Percentiles rank a stretch among this genome's conserved stretches.
Conservation (phyloP, 2,113 vertebrate genomes). For the Gymnobelideus leadbeateri region DNA sequence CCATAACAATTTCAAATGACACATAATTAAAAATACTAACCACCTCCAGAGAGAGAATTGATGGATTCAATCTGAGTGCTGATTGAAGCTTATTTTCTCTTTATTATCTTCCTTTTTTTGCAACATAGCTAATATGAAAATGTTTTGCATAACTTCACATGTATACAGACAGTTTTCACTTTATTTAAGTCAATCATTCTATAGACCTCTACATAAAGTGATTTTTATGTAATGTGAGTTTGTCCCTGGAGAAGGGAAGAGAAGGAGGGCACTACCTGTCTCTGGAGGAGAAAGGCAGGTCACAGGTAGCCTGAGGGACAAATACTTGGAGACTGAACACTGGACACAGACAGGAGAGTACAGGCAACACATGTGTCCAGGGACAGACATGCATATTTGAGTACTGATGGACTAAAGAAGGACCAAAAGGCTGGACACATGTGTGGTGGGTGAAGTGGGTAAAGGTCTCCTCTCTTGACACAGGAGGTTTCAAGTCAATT, state of each 20-base stretch:
- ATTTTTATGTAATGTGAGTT: background rate
- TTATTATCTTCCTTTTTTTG: background rate
- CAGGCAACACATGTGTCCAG: no score
- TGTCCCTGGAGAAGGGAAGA: background rate
- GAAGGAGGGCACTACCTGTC: background rate
- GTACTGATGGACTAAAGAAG: background rate
- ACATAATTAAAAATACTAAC: background rate
- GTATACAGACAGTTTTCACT: background rate
- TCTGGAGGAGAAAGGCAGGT: background rate
- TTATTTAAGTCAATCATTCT: background rate
- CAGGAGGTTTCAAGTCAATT: no score
- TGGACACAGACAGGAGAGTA: background rate
- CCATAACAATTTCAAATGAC: no score
- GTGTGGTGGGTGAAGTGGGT: no score
- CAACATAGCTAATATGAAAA: background rate
- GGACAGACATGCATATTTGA: background rate
- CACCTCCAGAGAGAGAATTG: background rate
- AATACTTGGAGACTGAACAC: background rate
- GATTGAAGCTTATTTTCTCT: background rate
- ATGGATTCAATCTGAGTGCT: background rate
- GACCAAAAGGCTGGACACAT: background rate
- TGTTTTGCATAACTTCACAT: background rate
- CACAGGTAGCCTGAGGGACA: background rate
- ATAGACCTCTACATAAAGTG: background rate
- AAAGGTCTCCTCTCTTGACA: background rate